These are phyloP conservation scores for Chelon labrosus DNA, from an alignment of 2,797 vertebrate genomes.

Conservation along the genomic window DNA sequence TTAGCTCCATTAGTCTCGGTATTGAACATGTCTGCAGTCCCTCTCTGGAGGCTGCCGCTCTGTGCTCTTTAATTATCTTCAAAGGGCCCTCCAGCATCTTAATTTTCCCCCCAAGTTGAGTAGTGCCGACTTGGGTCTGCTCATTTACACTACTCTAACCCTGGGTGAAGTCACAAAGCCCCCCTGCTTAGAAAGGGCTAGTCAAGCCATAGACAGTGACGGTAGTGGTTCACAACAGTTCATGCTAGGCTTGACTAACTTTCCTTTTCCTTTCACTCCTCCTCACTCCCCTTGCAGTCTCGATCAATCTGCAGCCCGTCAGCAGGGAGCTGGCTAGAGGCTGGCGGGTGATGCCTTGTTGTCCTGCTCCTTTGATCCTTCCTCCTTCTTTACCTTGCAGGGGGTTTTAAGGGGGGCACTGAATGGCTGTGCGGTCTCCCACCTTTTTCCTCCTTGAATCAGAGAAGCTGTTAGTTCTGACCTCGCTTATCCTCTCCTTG, in stretches of 20 bases:
- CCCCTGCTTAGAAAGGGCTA: constrained; percentile 41
- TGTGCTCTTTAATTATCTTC: constrained; percentile 87
- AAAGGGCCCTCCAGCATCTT: constrained; percentile 85
- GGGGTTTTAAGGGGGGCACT: constrained; percentile 40
- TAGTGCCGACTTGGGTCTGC: constrained; percentile 72
- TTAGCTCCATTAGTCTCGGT: constrained; percentile 85
- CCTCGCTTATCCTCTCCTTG: constrained; percentile 61
- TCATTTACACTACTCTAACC: constrained; percentile 76
- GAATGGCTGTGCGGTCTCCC: constrained; percentile 52
- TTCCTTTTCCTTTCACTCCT: constrained; percentile 37
- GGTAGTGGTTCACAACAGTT: constrained; percentile 51
- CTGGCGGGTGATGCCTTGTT: constrained; percentile 78
- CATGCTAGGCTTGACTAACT: constrained; percentile 63
- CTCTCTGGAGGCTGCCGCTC: constrained; percentile 82
- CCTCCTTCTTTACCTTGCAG: constrained; percentile 63
- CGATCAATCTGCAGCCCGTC: constrained; percentile 70
- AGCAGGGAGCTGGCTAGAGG: constrained; percentile 64
- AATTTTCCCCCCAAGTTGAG: constrained; percentile 81
- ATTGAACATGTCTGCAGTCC: constrained; percentile 82
- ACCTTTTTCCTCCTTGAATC: constrained; percentile 68
- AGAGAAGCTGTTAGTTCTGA: constrained; percentile 69
- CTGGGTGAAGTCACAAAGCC: constrained; percentile 63
- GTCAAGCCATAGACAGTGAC: constrained; percentile 37
- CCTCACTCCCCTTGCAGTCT: constrained; percentile 54
- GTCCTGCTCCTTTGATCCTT: constrained; percentile 79